Percentiles rank a stretch among this genome's conserved stretches.
These are phyloP conservation scores for Cinclus mexicanus DNA, from an alignment of 2,113 vertebrate species.

Conservation along the genomic window DNA sequence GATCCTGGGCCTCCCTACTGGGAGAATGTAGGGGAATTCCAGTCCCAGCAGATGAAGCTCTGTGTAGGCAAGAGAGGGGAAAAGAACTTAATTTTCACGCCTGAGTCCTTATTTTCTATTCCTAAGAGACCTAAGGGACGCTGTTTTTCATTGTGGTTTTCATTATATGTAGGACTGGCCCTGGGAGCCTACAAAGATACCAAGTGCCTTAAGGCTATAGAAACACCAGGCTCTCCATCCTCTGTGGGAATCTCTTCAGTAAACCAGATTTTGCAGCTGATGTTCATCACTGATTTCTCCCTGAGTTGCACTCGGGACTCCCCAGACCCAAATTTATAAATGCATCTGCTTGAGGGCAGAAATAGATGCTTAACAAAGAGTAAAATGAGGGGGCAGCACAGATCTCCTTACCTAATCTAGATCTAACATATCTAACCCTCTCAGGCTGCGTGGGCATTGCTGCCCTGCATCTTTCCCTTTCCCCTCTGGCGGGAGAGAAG, in stretches of 20 bases:
- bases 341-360: background rate
- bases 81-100: background rate
- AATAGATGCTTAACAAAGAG: background rate
- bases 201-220: background rate
- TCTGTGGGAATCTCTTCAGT: background rate
- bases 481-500: background rate
- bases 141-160: background rate
- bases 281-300: background rate
- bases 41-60: background rate
- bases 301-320: background rate
- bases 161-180: background rate
- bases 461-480: background rate
- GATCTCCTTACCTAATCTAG: background rate
- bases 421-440: background rate
- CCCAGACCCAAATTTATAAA: background rate
- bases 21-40: background rate
- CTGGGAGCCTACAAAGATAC: background rate
- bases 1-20: background rate
- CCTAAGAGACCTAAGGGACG: background rate
- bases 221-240: background rate
- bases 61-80: background rate
- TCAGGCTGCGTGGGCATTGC: background rate
- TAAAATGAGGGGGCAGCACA: background rate
- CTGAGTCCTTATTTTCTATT: background rate
- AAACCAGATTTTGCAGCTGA: background rate